Percentiles rank a stretch among this genome's conserved stretches.
phyloP scores from a whole-genome alignment of 1,140 invertebrate genomes.

The Planococcus citri region DNA sequence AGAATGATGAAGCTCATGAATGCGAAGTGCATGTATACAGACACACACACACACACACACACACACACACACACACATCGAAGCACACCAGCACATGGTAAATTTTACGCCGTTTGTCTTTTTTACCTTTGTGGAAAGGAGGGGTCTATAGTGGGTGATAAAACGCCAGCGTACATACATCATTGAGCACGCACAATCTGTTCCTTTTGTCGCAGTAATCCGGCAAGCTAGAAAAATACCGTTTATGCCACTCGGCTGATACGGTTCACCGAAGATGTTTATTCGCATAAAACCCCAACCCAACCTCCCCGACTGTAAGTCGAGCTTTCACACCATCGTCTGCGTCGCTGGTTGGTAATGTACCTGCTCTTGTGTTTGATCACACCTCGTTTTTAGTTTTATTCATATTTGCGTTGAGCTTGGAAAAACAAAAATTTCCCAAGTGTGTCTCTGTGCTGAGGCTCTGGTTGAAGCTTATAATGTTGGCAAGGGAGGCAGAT shows the following conservation, averaged over 20 bases:
- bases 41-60: too few species aligned
- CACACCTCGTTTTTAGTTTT: too few species aligned
- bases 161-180: not conserved
- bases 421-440: too few species aligned
- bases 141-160: not conserved
- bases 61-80: too few species aligned
- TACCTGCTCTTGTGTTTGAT: too few species aligned
- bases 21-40: not conserved
- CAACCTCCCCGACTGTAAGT: not conserved
- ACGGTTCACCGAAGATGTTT: not conserved
- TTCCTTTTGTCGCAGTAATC: slow-evolving; percentile 6
- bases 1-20: slow-evolving; percentile 2
- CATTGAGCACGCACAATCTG: slow-evolving; percentile 5
- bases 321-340: not conserved
- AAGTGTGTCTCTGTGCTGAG: too few species aligned
- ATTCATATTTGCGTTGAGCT: too few species aligned
- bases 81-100: not conserved
- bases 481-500: too few species aligned
- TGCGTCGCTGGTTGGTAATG: too few species aligned
- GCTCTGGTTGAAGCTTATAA: too few species aligned
- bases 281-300: not conserved
- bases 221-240: not conserved
- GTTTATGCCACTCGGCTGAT: slow-evolving; percentile 1
- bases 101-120: not conserved
- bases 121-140: not conserved